phyloP scores from a whole-genome alignment of 2,113 vertebrate species.

The Actinemys pallida region DNA sequence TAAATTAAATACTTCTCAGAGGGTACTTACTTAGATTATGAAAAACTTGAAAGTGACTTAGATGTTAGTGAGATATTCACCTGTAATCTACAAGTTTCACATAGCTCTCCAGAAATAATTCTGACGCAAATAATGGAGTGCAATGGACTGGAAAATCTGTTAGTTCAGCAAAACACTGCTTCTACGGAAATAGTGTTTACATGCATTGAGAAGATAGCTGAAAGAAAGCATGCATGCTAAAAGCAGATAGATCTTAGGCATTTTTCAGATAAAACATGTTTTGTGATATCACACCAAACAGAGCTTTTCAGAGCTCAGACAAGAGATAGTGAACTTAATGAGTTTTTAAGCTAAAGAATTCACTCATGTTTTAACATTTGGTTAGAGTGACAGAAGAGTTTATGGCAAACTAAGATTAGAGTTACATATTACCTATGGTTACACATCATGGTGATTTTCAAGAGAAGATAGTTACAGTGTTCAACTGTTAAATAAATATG shows the following conservation, averaged over 20 bases:
- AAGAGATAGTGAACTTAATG: neutral
- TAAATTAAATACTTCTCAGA: neutral
- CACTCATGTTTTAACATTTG: neutral
- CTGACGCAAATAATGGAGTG: neutral
- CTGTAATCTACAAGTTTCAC: neutral
- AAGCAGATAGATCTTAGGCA: neutral
- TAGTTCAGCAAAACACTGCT: neutral
- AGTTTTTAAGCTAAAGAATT: neutral
- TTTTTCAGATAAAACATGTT: neutral
- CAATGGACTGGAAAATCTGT: neutral
- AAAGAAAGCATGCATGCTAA: conserved; percentile 25
- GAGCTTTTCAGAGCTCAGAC: neutral
- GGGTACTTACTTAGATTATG: neutral
- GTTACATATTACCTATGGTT: neutral
- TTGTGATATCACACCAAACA: neutral
- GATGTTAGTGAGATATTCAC: neutral
- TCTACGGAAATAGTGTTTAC: neutral
- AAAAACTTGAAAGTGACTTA: neutral
- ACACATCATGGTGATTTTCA: neutral
- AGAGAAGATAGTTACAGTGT: neutral
- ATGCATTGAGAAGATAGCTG: neutral
- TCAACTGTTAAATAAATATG: neutral
- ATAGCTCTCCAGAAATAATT: neutral
- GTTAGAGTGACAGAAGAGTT: neutral
- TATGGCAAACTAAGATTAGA: neutral